Conservation (phyloP, 2,888 invertebrate genomes). For the Drosophila tanythrix region DNA sequence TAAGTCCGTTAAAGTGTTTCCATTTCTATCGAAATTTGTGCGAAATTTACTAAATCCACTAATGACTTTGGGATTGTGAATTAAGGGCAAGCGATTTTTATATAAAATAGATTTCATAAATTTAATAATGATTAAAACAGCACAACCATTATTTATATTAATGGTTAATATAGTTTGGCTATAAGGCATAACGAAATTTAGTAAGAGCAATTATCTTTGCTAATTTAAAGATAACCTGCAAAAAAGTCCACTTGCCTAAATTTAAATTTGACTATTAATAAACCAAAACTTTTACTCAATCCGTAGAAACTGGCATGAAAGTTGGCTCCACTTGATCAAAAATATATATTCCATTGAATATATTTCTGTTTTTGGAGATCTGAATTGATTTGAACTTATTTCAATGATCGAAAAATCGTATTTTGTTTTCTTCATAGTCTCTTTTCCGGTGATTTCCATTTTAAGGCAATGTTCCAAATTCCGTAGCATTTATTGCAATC, state of each 20-base stretch:
- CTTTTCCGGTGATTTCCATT: too few relatives aligned
- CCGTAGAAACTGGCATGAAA: background rate
- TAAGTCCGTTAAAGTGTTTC: background rate
- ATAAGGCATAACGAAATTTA: background rate
- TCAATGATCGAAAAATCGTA: too few relatives aligned
- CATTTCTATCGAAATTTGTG: background rate
- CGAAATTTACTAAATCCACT: background rate
- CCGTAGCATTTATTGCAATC: background rate
- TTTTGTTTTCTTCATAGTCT: background rate
- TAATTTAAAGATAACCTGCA: background rate
- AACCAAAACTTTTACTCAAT: background rate
- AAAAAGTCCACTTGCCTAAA: background rate
- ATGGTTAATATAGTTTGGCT: background rate
- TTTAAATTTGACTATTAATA: background rate
- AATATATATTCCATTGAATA: background rate
- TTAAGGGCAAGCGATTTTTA: background rate
- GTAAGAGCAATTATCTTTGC: background rate
- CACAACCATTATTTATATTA: background rate
- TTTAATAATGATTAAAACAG: background rate
- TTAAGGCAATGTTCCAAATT: background rate
- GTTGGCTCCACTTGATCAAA: background rate
- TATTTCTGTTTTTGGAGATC: background rate
- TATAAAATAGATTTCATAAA: background rate
- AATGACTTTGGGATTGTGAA: background rate
- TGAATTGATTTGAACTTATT: background rate